Conservation (phyloP, 2,113 vertebrate genomes). For the Xiphorhynchus elegans region DNA sequence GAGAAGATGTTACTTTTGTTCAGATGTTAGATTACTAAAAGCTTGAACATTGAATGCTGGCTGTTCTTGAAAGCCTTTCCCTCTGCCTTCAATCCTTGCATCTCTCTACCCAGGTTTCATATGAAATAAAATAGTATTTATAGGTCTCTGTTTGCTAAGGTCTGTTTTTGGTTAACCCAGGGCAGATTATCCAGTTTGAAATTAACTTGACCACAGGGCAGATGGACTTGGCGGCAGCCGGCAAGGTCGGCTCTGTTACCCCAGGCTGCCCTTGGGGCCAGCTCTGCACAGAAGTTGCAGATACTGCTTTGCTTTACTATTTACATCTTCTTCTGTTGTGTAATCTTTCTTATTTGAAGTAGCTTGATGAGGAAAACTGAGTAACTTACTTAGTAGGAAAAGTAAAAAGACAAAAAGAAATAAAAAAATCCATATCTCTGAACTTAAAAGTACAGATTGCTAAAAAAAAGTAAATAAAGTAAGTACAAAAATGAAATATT, state of each 20-base stretch:
- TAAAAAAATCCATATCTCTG: neutral
- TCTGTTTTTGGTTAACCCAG: neutral
- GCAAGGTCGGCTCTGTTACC: neutral
- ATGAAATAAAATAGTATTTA: neutral
- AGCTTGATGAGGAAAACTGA: neutral
- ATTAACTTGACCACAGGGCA: neutral
- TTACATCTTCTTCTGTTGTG: neutral
- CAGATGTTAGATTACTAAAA: neutral
- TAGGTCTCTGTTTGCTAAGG: neutral
- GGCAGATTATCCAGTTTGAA: neutral
- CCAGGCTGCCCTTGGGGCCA: neutral
- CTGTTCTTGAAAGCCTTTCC: neutral
- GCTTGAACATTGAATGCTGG: neutral
- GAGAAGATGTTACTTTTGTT: neutral
- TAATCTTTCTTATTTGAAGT: neutral
- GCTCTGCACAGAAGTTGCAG: neutral
- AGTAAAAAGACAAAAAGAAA: neutral
- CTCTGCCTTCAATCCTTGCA: accelerated
- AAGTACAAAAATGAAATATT: neutral
- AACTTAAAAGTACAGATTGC: neutral
- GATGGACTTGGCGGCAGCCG: neutral
- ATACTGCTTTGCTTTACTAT: neutral
- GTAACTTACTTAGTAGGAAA: neutral
- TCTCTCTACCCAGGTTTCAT: neutral
- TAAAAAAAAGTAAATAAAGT: too few relatives aligned